Conservation (phyloP, 2,113 vertebrate genomes). For the Boulengeromyrus knoepffleri region DNA sequence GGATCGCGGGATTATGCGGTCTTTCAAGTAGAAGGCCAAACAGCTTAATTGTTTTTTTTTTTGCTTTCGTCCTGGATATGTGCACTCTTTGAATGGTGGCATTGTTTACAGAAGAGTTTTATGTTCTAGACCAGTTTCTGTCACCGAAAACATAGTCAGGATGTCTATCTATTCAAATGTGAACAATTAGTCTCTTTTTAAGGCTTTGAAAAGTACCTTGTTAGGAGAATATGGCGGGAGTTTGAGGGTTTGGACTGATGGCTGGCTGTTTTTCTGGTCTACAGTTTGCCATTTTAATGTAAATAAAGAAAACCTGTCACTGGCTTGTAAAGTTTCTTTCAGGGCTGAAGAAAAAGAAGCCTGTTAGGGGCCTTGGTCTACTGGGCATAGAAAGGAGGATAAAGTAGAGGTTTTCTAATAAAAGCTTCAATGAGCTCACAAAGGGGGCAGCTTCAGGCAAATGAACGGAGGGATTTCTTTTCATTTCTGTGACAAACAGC, state of each 20-base stretch:
- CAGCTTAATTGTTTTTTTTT: neutral
- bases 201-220: constrained; percentile 50
- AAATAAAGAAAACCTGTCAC: constrained; percentile 71
- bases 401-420: neutral
- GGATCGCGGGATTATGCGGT: neutral
- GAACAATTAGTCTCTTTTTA: constrained; percentile 43
- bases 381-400: neutral
- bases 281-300: constrained; percentile 67
- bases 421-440: neutral
- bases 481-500: neutral
- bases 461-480: constrained; percentile 22
- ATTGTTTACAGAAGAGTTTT: constrained; percentile 19
- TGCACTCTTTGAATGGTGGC: constrained; percentile 9
- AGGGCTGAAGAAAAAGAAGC: constrained; percentile 57
- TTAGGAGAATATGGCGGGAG: neutral
- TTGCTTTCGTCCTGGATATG: neutral
- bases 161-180: constrained; percentile 27
- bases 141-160: constrained; percentile 21
- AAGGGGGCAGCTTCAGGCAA: constrained; percentile 51
- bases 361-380: constrained; percentile 22
- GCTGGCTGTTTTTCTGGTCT: constrained; percentile 60
- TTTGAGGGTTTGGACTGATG: constrained; percentile 40
- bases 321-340: constrained; percentile 54
- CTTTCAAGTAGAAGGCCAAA: neutral
- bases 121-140: neutral